phyloP scores from a whole-genome alignment of 2,888 invertebrate genomes.

The Eumerus sabulonum region DNA sequence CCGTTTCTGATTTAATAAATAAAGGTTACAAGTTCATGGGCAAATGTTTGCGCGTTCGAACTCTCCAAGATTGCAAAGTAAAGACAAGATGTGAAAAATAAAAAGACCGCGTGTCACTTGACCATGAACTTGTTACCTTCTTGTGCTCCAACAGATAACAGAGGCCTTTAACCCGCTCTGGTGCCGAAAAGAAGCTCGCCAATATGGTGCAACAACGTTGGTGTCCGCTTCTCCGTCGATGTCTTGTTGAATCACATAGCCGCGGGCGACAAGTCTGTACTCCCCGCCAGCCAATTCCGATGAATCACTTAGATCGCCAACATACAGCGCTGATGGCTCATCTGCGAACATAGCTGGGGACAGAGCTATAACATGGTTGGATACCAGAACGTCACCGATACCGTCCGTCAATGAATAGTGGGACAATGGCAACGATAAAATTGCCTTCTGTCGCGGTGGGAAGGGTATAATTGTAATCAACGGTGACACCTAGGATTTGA shows the following conservation, averaged over 20 bases:
- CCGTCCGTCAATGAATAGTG: conserved; percentile 84
- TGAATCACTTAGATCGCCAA: conserved; percentile 79
- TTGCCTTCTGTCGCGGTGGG: conserved; percentile 88
- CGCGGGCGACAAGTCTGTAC: conserved; percentile 78
- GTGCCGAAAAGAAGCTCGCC: conserved; percentile 84
- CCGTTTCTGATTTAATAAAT: conserved; percentile 85
- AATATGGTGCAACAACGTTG: conserved; percentile 90
- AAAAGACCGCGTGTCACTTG: too few species aligned
- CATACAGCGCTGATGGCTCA: conserved; percentile 82
- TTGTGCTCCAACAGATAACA: too few species aligned
- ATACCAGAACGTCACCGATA: conserved; percentile 84
- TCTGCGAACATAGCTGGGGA: conserved; percentile 91
- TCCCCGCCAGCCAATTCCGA: conserved; percentile 85
- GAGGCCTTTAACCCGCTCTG: conserved; percentile 85
- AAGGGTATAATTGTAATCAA: conserved; percentile 88
- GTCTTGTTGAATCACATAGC: conserved; percentile 92
- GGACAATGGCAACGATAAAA: conserved; percentile 88
- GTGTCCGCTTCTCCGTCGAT: conserved; percentile 90
- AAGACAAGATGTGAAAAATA: too few species aligned
- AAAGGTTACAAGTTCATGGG: conserved; percentile 82
- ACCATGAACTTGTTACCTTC: too few species aligned
- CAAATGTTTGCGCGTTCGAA: conserved; percentile 93
- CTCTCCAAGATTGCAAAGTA: too few species aligned
- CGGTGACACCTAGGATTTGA: conserved; percentile 80
- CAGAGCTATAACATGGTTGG: conserved; percentile 87